Evolutionary conservation across 2,113 vertebrate genomes (phyloP).

Genomic region (Perognathus longimembris): DNA sequence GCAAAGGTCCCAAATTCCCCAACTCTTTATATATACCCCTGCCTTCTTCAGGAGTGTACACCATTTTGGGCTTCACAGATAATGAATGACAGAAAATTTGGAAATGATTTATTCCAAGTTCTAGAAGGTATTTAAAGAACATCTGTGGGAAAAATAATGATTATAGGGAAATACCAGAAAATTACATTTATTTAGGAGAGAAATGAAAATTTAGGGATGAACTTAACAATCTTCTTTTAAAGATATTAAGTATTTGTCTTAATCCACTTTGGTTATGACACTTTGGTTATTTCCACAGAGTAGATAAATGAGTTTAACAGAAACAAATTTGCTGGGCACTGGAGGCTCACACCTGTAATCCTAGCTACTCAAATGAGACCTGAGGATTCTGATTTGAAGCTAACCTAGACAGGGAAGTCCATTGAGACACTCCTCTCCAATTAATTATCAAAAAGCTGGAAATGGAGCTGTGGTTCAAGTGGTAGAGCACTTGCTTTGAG

Average conservation of each 20-base stretch:
- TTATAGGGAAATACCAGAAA: slow-evolving; percentile 1
- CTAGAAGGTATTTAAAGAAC: slow-evolving; percentile 6
- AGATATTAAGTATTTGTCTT: not conserved
- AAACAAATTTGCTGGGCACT: not conserved
- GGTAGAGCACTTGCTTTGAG: too few species aligned
- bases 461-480: too few species aligned
- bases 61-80: not conserved
- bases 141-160: not conserved
- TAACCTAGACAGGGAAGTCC: too few species aligned
- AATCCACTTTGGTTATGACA: not conserved
- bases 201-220: slow-evolving; percentile 20
- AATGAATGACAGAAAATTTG: slow-evolving; percentile 14
- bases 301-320: not conserved
- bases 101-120: slow-evolving; percentile 5
- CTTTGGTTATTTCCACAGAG: not conserved
- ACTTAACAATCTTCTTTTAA: slow-evolving; percentile 11
- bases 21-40: not conserved
- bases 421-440: too few species aligned
- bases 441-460: too few species aligned
- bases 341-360: too few species aligned
- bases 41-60: not conserved
- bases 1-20: not conserved
- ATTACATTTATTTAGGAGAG: not conserved
- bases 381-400: too few species aligned
- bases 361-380: too few species aligned